phyloP scores from a whole-genome alignment of 2,797 vertebrate species.

The Karalla daura region DNA sequence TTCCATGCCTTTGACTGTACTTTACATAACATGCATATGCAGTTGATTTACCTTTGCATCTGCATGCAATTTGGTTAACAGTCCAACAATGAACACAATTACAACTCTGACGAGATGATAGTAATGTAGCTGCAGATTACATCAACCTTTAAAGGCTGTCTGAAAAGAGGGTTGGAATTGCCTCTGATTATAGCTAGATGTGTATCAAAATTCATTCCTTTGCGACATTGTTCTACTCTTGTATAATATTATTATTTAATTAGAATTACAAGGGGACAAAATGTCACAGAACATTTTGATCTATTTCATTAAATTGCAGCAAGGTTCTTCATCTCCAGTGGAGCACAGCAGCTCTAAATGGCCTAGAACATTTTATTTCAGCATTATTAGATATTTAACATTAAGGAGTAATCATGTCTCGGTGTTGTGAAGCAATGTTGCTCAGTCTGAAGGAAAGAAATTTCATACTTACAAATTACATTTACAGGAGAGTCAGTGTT shows the following conservation, averaged over 20 bases:
- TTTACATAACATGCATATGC: neutral
- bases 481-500: neutral
- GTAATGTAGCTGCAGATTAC: neutral
- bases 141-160: neutral
- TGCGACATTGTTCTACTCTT: neutral
- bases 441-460: neutral
- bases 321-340: constrained; percentile 8
- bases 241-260: neutral
- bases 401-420: neutral
- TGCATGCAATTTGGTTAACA: neutral
- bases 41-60: neutral
- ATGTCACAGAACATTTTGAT: neutral
- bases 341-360: constrained; percentile 6
- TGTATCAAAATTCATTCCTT: neutral
- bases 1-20: neutral
- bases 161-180: neutral
- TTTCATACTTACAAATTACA: neutral
- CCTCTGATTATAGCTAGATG: neutral
- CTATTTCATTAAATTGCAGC: constrained; percentile 11
- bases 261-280: constrained; percentile 8
- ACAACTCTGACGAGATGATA: neutral
- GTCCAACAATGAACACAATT: neutral
- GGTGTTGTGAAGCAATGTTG: neutral
- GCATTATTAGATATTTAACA: neutral
- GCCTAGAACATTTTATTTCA: neutral